These are phyloP conservation scores for Ichneumoninae sp. DNA, from an alignment of 2,888 invertebrate species.

Conservation along the genomic window DNA sequence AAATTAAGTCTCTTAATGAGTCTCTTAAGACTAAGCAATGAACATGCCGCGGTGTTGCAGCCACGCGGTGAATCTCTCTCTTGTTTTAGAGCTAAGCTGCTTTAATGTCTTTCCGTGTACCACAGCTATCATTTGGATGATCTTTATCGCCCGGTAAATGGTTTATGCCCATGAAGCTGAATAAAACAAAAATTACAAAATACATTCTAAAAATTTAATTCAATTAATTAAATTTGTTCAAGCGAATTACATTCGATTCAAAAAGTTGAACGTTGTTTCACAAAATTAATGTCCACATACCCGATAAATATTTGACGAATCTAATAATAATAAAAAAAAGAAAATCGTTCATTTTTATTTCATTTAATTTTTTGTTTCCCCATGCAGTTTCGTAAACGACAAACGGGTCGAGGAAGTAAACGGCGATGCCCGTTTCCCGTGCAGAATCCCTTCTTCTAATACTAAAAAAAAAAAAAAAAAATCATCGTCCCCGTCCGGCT, in stretches of 20 bases:
- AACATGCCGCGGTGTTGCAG: too few relatives aligned
- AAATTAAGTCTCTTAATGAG: background rate
- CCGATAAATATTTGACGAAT: background rate
- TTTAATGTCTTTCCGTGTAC: too few relatives aligned
- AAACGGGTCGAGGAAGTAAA: background rate
- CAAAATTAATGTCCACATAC: background rate
- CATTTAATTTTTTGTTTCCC: background rate
- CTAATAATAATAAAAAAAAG: background rate
- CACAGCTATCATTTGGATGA: background rate
- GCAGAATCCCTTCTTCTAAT: slow-evolving; percentile 2
- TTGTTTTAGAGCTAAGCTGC: too few relatives aligned
- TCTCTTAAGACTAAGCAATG: too few relatives aligned
- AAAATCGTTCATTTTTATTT: background rate
- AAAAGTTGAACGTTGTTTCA: background rate
- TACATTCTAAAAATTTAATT: background rate
- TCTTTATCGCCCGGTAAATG: too few relatives aligned
- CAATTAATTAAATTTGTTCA: background rate
- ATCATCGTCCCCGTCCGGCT: slow-evolving; percentile 18
- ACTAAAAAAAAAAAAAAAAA: background rate
- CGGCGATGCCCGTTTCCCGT: background rate
- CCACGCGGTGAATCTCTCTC: too few relatives aligned
- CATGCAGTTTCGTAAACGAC: slow-evolving; percentile 10
- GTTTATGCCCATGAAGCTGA: too few relatives aligned
- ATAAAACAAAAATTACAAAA: background rate
- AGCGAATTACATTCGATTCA: background rate